Evolutionary conservation across 2,113 vertebrate genomes (phyloP), one percentile per base, ranked within the genome.

Genomic region (Dissostichus mawsoni): DNA sequence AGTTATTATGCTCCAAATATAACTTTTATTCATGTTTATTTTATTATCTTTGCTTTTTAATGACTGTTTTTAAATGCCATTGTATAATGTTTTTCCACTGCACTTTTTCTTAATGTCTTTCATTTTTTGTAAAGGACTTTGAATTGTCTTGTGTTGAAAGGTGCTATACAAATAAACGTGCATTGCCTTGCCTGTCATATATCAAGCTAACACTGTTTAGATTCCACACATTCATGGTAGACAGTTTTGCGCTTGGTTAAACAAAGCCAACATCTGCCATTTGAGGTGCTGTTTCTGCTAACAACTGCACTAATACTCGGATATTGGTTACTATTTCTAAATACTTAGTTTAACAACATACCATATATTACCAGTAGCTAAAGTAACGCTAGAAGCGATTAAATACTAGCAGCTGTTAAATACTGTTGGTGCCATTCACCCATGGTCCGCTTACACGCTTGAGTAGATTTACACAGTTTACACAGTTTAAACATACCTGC

Each of bases 371-470:
- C 1, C 7, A n/a, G 3, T 5, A 13, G 41, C 14, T 50, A 41
- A 7, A 58, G 18, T 16, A 41, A 48, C 47, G 47, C 11, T 48
- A 44, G 8, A 69, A 75, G 18, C 23, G 47, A n/a, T 29, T 12
- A 47, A 56, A 2, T 29, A 1, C 13, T 25, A 55, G 3, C 58
- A 11, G 23, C 14, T 44, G 29, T 68, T 67, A 80, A 81, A 83
- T 3, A 11, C 33, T 10, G 61, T 44, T 88, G 88, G 86, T 36
- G 86, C 90, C 59, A 12, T 25, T 2, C 16, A 63, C 57, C 8
- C 36, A 53, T 58, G 55, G 62, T 36, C 74, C 13, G 55, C 41
- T 1, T 25, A 41, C 36, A 5, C 36, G 5, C 36, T 41, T 41
- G 6, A 41, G 36, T 41, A 5, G 36, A 41, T 29, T 29, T 29